Evolutionary conservation across 2,113 vertebrate species (phyloP).

Genomic region (Manacus vitellinus): DNA sequence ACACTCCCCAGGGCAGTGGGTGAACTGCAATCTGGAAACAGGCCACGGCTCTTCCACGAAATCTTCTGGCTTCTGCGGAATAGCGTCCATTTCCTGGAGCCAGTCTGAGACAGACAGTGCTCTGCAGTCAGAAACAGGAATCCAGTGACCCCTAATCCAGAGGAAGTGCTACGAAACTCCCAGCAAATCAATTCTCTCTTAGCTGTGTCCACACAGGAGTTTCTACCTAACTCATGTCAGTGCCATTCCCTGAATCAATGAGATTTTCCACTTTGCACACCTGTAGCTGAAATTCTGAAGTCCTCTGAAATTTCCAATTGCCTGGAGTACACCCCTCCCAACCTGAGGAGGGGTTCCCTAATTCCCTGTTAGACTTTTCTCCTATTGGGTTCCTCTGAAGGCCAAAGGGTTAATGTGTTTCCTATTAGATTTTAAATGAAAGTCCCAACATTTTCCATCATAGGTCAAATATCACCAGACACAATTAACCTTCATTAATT

Average conservation of each 20-base stretch:
- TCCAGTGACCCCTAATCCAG: not conserved
- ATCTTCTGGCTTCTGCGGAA: conserved; percentile 4
- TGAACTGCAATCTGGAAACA: conserved; percentile 38
- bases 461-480: not conserved
- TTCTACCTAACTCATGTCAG: rapidly evolving
- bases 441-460: not conserved
- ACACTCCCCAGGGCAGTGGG: not conserved
- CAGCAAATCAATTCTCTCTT: not conserved
- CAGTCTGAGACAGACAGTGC: conserved; percentile 26
- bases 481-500: not conserved
- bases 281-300: not conserved
- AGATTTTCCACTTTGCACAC: not conserved
- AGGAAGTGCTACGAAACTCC: not conserved
- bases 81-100: conserved; percentile 28
- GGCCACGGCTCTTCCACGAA: conserved; percentile 9
- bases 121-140: not conserved
- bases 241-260: not conserved
- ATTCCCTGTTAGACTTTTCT: not conserved
- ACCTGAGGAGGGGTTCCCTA: not conserved
- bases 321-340: not conserved
- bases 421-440: not conserved
- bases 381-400: rapidly evolving
- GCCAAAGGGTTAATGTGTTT: not conserved
- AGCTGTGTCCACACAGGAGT: not conserved
- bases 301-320: not conserved